These are phyloP conservation scores for Toxotes jaculatrix DNA, from an alignment of 2,113 vertebrate species.

Conservation along the genomic window DNA sequence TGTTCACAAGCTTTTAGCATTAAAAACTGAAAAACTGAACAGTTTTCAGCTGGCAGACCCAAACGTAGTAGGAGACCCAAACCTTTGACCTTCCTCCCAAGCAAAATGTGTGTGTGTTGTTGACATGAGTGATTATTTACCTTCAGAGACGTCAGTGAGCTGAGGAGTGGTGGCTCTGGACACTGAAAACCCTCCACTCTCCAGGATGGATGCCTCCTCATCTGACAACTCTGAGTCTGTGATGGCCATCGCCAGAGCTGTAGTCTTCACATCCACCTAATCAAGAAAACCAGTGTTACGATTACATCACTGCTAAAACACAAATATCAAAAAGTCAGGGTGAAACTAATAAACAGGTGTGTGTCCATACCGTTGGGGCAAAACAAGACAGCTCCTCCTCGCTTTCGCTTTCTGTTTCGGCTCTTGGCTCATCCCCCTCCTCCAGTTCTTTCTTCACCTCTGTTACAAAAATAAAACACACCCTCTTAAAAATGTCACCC, in stretches of 20 bases:
- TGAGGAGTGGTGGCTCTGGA: slow-evolving; percentile 98
- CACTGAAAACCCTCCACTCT: slow-evolving; percentile 97
- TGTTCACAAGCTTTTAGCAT: too few relatives aligned
- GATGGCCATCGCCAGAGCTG: slow-evolving; percentile 96
- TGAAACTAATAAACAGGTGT: background rate
- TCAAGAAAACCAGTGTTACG: background rate
- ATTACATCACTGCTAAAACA: background rate
- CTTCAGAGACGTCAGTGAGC: slow-evolving; percentile 94
- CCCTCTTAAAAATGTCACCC: slow-evolving; percentile 1
- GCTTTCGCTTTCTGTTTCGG: slow-evolving; percentile 97
- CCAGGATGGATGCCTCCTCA: slow-evolving; percentile 96
- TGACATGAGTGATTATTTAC: slow-evolving; percentile 67
- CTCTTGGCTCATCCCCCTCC: slow-evolving; percentile 90
- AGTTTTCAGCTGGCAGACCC: too few relatives aligned
- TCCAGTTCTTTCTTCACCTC: slow-evolving; percentile 89
- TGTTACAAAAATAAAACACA: slow-evolving; percentile 53
- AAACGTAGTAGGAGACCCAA: too few relatives aligned
- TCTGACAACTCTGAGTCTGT: slow-evolving; percentile 98
- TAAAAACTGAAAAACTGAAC: too few relatives aligned
- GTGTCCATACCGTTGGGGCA: slow-evolving; percentile 90
- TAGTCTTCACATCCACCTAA: slow-evolving; percentile 87
- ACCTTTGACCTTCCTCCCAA: background rate
- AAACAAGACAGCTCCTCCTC: slow-evolving; percentile 97
- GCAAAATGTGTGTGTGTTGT: background rate
- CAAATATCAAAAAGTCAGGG: too few relatives aligned